These are phyloP conservation scores for Phaonia tiefii DNA, from an alignment of 2,888 invertebrate genomes.

Conservation along the genomic window DNA sequence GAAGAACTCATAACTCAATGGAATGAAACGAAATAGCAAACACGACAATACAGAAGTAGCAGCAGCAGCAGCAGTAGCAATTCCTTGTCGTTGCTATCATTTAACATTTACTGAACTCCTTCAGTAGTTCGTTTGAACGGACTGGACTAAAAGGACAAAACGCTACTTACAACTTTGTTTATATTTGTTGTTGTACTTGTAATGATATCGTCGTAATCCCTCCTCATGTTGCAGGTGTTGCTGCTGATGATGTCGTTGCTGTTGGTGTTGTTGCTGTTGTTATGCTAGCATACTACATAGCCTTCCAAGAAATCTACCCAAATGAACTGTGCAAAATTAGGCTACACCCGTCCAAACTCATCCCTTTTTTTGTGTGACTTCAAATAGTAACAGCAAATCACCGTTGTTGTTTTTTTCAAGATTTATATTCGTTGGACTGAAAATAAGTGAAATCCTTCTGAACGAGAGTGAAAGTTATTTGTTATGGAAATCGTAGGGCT, in stretches of 20 bases:
- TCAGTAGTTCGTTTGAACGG: background rate
- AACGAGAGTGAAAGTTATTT: conserved; percentile 12
- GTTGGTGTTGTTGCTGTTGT: conserved; percentile 60
- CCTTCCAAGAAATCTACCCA: conserved; percentile 12
- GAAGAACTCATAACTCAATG: no score
- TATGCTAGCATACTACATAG: conserved; percentile 45
- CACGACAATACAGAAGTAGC: background rate
- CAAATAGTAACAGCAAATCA: no score
- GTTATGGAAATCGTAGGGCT: conserved; percentile 13
- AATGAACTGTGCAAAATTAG: conserved; percentile 54
- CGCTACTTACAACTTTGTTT: conserved; percentile 15
- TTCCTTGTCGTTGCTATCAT: conserved; percentile 5
- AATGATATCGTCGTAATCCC: background rate
- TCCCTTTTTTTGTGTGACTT: conserved; percentile 12
- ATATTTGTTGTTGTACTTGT: conserved; percentile 35
- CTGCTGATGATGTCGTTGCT: conserved; percentile 64
- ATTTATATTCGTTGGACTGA: conserved; percentile 20
- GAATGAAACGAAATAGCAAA: background rate
- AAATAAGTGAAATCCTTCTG: conserved; percentile 35
- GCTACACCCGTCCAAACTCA: conserved; percentile 3
- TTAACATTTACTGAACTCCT: conserved; percentile 24
- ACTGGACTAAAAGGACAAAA: background rate
- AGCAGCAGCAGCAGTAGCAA: background rate
- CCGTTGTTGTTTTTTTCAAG: conserved; percentile 27
- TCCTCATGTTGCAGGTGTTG: conserved; percentile 44